phyloP scores from a whole-genome alignment of 2,113 vertebrate genomes.

The Hipposideros armiger region DNA sequence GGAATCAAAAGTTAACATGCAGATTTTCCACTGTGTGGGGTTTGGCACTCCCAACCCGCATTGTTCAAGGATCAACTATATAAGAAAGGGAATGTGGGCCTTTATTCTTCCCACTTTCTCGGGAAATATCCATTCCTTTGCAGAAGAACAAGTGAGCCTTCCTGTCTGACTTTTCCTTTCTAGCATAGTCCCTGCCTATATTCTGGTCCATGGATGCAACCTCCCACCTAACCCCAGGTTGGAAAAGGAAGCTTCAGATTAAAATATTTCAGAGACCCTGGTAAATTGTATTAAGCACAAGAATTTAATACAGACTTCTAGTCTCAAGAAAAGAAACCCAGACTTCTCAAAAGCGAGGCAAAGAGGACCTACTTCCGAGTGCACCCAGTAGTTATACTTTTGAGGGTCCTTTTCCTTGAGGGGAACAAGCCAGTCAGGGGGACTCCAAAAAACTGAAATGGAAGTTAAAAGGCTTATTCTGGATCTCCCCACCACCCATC shows the following conservation, averaged over 20 bases:
- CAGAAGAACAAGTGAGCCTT: not conserved
- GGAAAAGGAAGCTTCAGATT: not conserved
- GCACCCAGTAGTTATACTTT: not conserved
- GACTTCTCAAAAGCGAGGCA: not conserved
- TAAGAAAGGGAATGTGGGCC: not conserved
- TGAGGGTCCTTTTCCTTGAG: not conserved
- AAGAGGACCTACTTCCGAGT: not conserved
- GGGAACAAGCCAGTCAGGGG: not conserved
- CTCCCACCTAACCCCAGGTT: too few relatives aligned
- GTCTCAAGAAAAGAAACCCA: not conserved
- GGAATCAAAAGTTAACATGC: not conserved
- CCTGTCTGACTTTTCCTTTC: not conserved
- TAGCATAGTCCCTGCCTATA: rapidly evolving
- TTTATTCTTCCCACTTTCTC: not conserved
- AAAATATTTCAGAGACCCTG: not conserved
- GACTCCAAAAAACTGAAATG: not conserved
- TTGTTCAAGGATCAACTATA: not conserved
- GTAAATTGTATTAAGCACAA: not conserved
- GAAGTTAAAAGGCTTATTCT: not conserved
- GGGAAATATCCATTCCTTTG: not conserved
- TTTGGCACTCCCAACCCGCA: not conserved
- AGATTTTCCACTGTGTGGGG: not conserved
- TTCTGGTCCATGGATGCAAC: rapidly evolving
- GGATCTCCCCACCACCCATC: not conserved
- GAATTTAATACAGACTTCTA: not conserved